Base-by-base conservation (phyloP, 2,113 vertebrate species). In the Balaeniceps rex region DNA sequence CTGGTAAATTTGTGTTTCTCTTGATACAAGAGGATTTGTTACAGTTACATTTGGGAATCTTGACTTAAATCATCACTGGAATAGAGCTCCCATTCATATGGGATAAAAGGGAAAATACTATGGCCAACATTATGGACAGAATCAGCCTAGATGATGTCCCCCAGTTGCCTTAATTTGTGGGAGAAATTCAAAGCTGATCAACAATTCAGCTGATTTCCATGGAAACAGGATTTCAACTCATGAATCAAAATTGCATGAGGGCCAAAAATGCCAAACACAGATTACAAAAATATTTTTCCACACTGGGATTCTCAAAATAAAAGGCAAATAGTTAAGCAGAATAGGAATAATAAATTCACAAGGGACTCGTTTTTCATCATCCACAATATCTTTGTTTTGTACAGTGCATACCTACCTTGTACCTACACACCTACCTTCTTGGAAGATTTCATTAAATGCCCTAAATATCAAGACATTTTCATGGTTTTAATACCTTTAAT, bases 161-260 rank as follows among this genome's bases (percentile, higher is more conserved):
- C 33, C 29, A 25, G 23, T 21, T 52, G 61, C 61, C 63, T 87
- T 70, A 58, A 93, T 91, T 87, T 93, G 51, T 68, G 66, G 66
- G 26, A 91, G 75, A 94, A 96, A 90, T 77, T 72, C 63, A 87
- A 83, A 93, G 82, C 82, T 72, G 38, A 96, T 86, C 58, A 93
- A 90, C 77, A 87, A n/a, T 65, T 83, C 87, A 91, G 24, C 4
- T 83, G 38, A 95, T 85, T 96, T 91, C 89, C 89, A 94, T 77
- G 82, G 93, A 95, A 95, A 94, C 93, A n/a, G n/a, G 46, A 80
- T 83, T 94, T 96, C 52, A 91, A 83, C 66, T 85, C 52, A 42
- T 47, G 91, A 95, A 96, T 77, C 70, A 91, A 94, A 92, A 89
- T 40, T 1, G 7, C 61, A 77, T 1, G 13, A 95, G 70, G 82